These are phyloP conservation scores for Epinephelus cyanopodus DNA, from an alignment of 2,113 vertebrate species.

Conservation along the genomic window DNA sequence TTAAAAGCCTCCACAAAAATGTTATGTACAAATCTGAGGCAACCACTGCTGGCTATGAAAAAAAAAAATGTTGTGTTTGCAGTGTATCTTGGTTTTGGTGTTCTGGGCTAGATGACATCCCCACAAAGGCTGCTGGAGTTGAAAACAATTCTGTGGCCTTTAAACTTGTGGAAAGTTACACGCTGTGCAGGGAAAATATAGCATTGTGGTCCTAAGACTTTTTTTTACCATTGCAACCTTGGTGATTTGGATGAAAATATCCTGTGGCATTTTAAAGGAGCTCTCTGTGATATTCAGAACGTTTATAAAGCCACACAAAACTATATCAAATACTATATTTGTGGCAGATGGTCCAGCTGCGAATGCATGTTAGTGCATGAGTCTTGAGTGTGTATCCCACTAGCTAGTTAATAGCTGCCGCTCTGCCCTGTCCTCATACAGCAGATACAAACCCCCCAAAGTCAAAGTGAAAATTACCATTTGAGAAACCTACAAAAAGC, in stretches of 20 bases:
- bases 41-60: conserved; percentile 46
- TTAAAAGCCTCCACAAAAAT: conserved; percentile 76
- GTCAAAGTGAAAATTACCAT: no score
- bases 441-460: no score
- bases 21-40: conserved; percentile 65
- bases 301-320: no score
- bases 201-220: not conserved
- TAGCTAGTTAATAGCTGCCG: no score
- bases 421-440: no score
- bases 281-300: no score
- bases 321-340: no score
- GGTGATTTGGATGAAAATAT: conserved; percentile 16
- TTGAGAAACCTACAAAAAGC: no score
- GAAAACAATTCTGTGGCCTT: conserved; percentile 34
- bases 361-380: no score
- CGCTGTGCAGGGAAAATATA: not conserved
- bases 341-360: no score
- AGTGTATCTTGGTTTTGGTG: conserved; percentile 31
- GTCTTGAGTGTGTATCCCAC: no score
- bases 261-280: not conserved
- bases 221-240: not conserved
- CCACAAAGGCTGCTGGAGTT: conserved; percentile 13
- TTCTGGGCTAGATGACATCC: conserved; percentile 20
- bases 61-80: conserved; percentile 19
- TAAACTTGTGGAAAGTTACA: conserved; percentile 15